Percentiles rank a stretch among this genome's conserved stretches.
phyloP scores from a whole-genome alignment of 2,888 invertebrate species.

The Cantharis rufa region DNA sequence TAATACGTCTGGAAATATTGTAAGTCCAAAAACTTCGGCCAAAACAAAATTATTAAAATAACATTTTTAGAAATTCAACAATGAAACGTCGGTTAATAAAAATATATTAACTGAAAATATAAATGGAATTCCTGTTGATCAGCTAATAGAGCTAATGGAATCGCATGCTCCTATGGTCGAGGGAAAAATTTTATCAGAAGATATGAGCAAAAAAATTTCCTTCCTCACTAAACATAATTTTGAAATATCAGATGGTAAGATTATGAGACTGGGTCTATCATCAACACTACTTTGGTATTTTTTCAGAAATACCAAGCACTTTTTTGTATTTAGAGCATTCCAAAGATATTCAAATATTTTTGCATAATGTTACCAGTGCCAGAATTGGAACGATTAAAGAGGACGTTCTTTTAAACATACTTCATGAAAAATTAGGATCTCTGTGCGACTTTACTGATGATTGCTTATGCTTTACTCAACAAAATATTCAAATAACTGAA shows the following conservation, averaged over 20 bases:
- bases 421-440: conserved; percentile 40
- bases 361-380: conserved; percentile 42
- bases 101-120: conserved; percentile 44
- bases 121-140: conserved; percentile 44
- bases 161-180: conserved; percentile 37
- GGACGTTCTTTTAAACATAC: conserved; percentile 43
- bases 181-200: conserved; percentile 39
- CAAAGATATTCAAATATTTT: conserved; percentile 42
- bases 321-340: conserved; percentile 51
- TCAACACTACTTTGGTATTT: conserved; percentile 1
- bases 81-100: conserved; percentile 31
- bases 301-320: conserved; percentile 44
- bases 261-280: background rate
- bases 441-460: conserved; percentile 43
- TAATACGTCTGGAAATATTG: conserved; percentile 27
- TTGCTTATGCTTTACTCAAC: conserved; percentile 48
- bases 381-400: conserved; percentile 38
- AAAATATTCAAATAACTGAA: conserved; percentile 46
- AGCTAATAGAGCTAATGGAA: conserved; percentile 40
- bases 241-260: conserved; percentile 1
- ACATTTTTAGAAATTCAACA: conserved; percentile 40
- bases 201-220: conserved; percentile 38
- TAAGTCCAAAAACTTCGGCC: conserved; percentile 8
- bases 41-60: background rate
- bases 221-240: conserved; percentile 35